These are phyloP conservation scores for Cairina moschata DNA, from an alignment of 2,113 vertebrate species.

Conservation along the genomic window DNA sequence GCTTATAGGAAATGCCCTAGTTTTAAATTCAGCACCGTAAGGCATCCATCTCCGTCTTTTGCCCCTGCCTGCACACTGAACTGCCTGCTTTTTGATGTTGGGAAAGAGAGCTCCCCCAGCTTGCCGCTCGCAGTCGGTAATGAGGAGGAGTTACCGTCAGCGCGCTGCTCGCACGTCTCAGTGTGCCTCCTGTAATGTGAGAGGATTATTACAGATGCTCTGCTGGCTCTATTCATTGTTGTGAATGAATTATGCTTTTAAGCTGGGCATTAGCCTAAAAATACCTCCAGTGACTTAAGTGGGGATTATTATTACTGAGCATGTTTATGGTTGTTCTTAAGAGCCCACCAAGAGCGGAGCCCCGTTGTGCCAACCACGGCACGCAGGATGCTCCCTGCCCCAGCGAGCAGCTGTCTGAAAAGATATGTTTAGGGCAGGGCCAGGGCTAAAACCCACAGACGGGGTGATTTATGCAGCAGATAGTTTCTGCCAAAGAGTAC, in stretches of 20 bases:
- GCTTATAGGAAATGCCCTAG: background rate
- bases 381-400: background rate
- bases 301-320: constrained; percentile 19
- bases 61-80: background rate
- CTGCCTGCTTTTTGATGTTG: constrained; percentile 12
- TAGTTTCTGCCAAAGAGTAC: background rate
- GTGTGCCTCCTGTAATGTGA: constrained; percentile 43
- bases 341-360: background rate
- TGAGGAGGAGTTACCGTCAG: constrained; percentile 20
- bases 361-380: background rate
- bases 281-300: constrained; percentile 30
- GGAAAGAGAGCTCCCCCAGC: constrained; percentile 2
- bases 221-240: constrained; percentile 50
- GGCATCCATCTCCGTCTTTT: background rate
- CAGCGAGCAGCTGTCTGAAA: background rate
- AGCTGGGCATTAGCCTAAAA: constrained; percentile 53
- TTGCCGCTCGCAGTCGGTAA: constrained; percentile 24
- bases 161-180: background rate
- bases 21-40: background rate
- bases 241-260: constrained; percentile 59
- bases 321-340: constrained; percentile 21
- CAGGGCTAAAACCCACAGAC: background rate
- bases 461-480: background rate
- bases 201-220: constrained; percentile 64
- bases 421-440: background rate